Evolutionary conservation across 2,113 vertebrate genomes (phyloP), one percentile per base, ranked within the genome.

Genomic region (Pycnonotus jocosus): DNA sequence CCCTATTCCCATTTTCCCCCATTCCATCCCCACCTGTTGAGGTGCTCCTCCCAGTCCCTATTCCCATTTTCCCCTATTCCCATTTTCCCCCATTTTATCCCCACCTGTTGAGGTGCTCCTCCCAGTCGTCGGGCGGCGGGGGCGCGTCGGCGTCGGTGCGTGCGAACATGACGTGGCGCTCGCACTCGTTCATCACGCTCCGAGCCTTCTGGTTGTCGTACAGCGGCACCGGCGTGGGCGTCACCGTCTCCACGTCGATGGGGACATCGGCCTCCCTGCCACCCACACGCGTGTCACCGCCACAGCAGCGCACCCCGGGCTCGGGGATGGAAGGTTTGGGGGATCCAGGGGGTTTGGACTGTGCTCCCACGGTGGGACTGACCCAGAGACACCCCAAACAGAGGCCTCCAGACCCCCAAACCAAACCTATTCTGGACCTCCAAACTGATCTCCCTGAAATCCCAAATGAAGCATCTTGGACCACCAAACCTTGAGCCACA

Each of bases 181-280:
- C 99, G 58, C 99, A 99, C 95, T 99, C 99, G 17, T 99, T 99
- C 99, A 99, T 99, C 93, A 99, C 99, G 30, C 98, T 99, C 2
- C 99, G 98, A 0, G 99, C 99, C 95, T 99, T 99, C 91, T 99
- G 99, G 92, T 99, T 99, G 96, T 99, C 99, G 19, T 99, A 99
- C 3, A 99, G 98, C 0, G 98, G 99, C 96, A 98, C 77, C 1
- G 99, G 98, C 6, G 95, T 98, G 7, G 99, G 97, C 0, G 98
- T 98, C 85, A 99, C 98, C 0, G 98, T 98, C 96, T 99, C 99
- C 56, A 99, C 99, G 1, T 99, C 99, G 20, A 99, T 97, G 65
- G 98, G 95, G 68, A 98, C 84, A 6, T 99, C 99, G 3, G 98
- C 98, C 60, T 99, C 99, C 40, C 99, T 99, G 98, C 16, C 93